Evolutionary conservation across 2,888 invertebrate genomes (phyloP).

Genomic region (Lymantria monacha): DNA sequence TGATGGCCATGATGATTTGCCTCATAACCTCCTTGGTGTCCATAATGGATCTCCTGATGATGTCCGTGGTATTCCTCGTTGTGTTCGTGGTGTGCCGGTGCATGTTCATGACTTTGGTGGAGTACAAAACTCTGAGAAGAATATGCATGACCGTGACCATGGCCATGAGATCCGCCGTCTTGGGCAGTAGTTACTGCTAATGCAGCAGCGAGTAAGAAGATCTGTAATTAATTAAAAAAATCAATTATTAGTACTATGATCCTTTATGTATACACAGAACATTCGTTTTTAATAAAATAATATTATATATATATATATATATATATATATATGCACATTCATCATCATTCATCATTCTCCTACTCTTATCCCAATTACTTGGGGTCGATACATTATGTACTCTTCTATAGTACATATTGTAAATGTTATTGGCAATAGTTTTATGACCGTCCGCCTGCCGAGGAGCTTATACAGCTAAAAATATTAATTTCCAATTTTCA

Average conservation of each 20-base stretch:
- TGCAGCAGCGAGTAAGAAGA: not conserved
- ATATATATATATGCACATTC: too few species aligned
- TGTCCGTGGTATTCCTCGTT: conserved; percentile 21
- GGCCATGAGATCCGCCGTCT: not conserved
- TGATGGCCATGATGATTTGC: conserved; percentile 4
- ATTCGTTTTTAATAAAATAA: too few species aligned
- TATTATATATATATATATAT: too few species aligned
- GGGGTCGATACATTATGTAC: too few species aligned
- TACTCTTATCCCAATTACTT: too few species aligned
- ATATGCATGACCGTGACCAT: conserved; percentile 39
- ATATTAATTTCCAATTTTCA: too few species aligned
- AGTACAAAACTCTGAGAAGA: not conserved
- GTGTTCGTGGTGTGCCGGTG: not conserved
- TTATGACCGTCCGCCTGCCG: too few species aligned
- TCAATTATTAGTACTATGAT: not conserved
- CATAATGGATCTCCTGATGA: conserved; percentile 6
- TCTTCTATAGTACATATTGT: too few species aligned
- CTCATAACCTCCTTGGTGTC: not conserved
- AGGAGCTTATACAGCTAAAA: too few species aligned
- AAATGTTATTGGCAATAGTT: too few species aligned
- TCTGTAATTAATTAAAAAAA: not conserved
- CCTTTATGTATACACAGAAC: too few species aligned
- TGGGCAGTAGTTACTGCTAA: not conserved
- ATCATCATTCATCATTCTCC: too few species aligned
- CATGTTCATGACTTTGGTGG: not conserved